These are phyloP conservation scores for Gambusia holbrooki DNA, from an alignment of 2,113 vertebrate genomes.

Conservation along the genomic window DNA sequence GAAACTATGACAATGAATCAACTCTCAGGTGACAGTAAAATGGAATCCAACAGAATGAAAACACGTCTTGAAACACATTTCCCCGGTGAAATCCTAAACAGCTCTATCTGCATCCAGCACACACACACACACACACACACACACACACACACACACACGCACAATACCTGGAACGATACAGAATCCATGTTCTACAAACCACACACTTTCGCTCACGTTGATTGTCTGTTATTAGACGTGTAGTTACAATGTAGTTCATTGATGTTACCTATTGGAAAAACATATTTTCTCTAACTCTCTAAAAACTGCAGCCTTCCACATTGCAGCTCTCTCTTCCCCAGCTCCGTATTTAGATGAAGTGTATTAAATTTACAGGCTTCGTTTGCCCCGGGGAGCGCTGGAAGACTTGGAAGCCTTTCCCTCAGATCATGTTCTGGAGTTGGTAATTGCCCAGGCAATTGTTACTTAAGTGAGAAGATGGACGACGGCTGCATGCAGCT, in stretches of 20 bases:
- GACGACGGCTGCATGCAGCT: background rate
- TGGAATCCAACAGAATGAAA: too few relatives aligned
- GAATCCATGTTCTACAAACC: background rate
- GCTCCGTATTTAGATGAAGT: background rate
- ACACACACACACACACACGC: background rate
- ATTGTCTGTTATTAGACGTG: background rate
- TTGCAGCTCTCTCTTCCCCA: constrained; percentile 1
- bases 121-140: too few relatives aligned
- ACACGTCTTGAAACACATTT: background rate
- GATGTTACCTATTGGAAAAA: background rate
- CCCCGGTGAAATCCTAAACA: background rate
- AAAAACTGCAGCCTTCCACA: background rate
- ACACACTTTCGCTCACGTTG: background rate
- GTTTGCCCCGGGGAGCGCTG: constrained; percentile 17
- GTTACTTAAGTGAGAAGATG: constrained; percentile 45
- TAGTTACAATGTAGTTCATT: background rate
- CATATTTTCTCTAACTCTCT: background rate
- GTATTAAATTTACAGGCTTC: constrained; percentile 35
- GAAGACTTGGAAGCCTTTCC: constrained; percentile 37
- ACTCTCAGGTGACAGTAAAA: too few relatives aligned
- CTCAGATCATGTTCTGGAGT: constrained; percentile 41
- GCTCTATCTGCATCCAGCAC: fast-evolving
- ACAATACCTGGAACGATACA: background rate
- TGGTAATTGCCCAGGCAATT: constrained; percentile 49
- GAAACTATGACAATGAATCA: too few relatives aligned